Base-by-base conservation (phyloP, 2,113 vertebrate species). In the Pomatorhinus ruficollis region DNA sequence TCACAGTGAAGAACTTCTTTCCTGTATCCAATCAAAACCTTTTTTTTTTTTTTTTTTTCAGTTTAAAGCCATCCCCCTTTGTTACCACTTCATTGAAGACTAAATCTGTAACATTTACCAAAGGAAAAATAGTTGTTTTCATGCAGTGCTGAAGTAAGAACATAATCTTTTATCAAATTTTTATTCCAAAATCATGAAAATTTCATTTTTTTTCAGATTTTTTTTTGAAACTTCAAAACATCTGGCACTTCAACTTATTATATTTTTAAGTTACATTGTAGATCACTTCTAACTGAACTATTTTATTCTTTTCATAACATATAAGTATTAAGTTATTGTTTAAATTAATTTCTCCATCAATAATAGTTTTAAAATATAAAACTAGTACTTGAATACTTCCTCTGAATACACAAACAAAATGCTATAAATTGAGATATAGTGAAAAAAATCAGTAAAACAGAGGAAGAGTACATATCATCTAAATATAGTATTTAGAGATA, bases 141-240 rank as follows among this genome's bases (percentile, higher is more conserved):
- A 37, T 37, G 1, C 5, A 33, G 19, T 14, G 0, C 15, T 61
- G 6, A 54, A 71, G 2, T 31, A 54, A 52, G 12, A 83, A 1
- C 11, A 21, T 3, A 4, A 18, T 27, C 4, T 85, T n/a, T 1
- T 23, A 25, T 35, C 2, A 37, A 7, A 5, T 11, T 0, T 9
- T 27, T 52, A 11, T 6, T 79, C 22, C 3, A 47, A 64, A 57
- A 42, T 42, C 6, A 25, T 5, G 1, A 0, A 64, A 18, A 8
- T 3, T 1, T 25, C 3, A 10, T 3, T n/a, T n/a, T n/a, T n/a
- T n/a, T n/a, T n/a, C n/a, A 44, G 5, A 28, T 4, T 0, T 4
- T 21, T 70, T 76, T 37, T 14, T 0, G 6, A 16, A 35, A 6
- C 4, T 76, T 28, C 6, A 35, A 8, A 66, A 4, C 17, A 22